Conservation (phyloP, 2,888 invertebrate species). For the Lepeophtheirus nordmannii region DNA sequence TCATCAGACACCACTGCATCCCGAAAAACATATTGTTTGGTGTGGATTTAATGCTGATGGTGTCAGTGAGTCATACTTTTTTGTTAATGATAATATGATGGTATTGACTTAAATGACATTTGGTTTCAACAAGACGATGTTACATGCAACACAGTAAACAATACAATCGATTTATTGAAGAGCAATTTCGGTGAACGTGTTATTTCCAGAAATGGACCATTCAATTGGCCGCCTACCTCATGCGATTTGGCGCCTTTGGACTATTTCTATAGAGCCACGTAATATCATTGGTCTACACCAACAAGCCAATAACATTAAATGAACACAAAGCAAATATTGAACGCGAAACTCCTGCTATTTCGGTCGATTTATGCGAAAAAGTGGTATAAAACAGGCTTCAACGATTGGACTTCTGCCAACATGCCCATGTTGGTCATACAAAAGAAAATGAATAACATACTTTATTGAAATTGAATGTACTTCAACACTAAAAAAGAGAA, state of each 20-base stretch:
- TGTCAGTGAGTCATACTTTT: background rate
- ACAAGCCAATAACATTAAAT: background rate
- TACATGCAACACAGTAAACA: background rate
- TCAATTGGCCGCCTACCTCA: background rate
- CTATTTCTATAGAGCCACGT: background rate
- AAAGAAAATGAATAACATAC: too few species aligned
- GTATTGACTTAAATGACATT: background rate
- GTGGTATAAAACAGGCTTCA: too few species aligned
- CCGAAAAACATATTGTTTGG: background rate
- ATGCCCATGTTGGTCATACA: too few species aligned
- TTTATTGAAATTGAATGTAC: too few species aligned
- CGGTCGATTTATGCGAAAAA: background rate
- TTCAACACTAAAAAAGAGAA: too few species aligned
- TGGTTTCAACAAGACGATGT: background rate
- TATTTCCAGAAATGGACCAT: background rate
- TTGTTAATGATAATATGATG: background rate
- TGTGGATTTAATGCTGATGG: background rate
- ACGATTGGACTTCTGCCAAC: too few species aligned
- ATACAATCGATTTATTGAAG: background rate
- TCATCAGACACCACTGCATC: background rate
- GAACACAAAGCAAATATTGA: background rate
- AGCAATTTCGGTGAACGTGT: background rate
- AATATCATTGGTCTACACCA: background rate
- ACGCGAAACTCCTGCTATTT: background rate
- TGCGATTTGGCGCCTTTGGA: background rate